Evolutionary conservation across 2,888 invertebrate genomes (phyloP).

Genomic region (Zonitis immaculata): DNA sequence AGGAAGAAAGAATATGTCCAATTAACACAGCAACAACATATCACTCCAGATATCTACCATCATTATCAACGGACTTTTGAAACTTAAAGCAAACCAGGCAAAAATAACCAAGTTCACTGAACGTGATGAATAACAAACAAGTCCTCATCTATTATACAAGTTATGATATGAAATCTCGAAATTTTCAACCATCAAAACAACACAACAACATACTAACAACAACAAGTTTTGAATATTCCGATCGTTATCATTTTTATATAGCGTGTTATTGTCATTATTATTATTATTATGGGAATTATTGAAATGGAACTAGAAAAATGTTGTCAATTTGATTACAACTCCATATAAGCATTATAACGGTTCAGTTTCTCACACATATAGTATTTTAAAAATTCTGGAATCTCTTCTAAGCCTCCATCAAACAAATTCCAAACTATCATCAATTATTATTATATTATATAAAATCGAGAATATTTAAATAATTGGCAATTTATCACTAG

Average conservation of each 20-base stretch:
- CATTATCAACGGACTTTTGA: conserved; percentile 1
- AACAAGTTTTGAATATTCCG: not conserved
- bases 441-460: too few relatives aligned
- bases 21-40: conserved; percentile 20
- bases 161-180: conserved; percentile 7
- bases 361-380: not conserved
- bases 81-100: not conserved
- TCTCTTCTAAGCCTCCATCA: not conserved
- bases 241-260: not conserved
- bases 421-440: too few relatives aligned
- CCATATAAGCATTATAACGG: not conserved
- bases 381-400: not conserved
- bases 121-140: conserved; percentile 27
- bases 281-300: too few relatives aligned
- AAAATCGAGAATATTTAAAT: too few relatives aligned
- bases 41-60: conserved; percentile 12
- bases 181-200: too few relatives aligned
- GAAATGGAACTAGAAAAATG: not conserved
- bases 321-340: not conserved
- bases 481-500: too few relatives aligned
- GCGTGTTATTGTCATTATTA: too few relatives aligned
- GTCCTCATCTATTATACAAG: not conserved
- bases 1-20: conserved; percentile 21
- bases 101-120: conserved; percentile 26
- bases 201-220: too few relatives aligned